phyloP scores from a whole-genome alignment of 1,140 invertebrate genomes.

The Sminthurides bifidus region DNA sequence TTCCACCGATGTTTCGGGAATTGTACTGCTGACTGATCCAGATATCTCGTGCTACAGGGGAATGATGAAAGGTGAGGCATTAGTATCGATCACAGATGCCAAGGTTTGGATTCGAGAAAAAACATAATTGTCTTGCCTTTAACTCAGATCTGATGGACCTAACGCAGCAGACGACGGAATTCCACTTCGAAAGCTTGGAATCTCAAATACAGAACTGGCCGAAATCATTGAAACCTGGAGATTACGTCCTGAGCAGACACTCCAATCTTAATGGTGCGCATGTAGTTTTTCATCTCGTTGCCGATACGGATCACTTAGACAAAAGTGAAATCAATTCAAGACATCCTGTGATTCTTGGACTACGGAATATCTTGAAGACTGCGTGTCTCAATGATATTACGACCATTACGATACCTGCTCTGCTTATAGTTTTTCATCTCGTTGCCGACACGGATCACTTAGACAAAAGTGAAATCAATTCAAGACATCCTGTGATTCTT shows the following conservation, averaged over 20 bases:
- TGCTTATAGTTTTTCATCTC: constrained; percentile 90
- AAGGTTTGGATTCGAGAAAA: neutral
- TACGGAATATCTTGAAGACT: constrained; percentile 87
- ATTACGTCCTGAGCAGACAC: constrained; percentile 88
- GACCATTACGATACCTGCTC: constrained; percentile 83
- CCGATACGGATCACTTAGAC: constrained; percentile 46
- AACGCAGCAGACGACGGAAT: constrained; percentile 61
- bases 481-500: constrained; percentile 60
- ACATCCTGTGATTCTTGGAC: constrained; percentile 86
- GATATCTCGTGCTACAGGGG: constrained; percentile 59
- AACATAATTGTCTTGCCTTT: neutral
- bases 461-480: constrained; percentile 69
- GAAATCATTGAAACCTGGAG: constrained; percentile 59
- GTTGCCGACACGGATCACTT: constrained; percentile 55
- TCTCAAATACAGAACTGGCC: constrained; percentile 58
- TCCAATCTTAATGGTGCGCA: constrained; percentile 91
- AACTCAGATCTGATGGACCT: constrained; percentile 46
- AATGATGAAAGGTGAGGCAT: constrained; percentile 51
- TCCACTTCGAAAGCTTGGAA: constrained; percentile 78
- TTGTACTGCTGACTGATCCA: constrained; percentile 72
- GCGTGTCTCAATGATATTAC: constrained; percentile 87
- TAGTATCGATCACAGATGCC: neutral
- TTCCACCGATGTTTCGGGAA: constrained; percentile 75
- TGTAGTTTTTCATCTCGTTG: constrained; percentile 87
- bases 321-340: constrained; percentile 81